Conservation (phyloP, 2,113 vertebrate species). For the Lates calcarifer region DNA sequence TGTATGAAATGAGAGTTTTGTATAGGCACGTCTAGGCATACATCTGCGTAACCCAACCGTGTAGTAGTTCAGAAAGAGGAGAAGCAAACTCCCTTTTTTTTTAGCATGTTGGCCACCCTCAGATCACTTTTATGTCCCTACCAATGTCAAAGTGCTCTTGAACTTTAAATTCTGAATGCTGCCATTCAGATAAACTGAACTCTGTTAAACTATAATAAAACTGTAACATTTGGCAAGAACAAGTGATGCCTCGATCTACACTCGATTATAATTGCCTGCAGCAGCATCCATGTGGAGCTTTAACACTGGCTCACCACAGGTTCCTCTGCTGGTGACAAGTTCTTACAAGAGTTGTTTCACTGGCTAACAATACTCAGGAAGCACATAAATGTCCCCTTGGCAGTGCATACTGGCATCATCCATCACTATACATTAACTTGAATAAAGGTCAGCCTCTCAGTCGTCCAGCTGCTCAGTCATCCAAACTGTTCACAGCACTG, state of each 20-base stretch:
- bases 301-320: neutral
- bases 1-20: too few relatives aligned
- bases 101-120: too few relatives aligned
- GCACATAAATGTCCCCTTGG: neutral
- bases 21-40: too few relatives aligned
- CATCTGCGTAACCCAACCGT: too few relatives aligned
- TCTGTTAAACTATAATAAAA: neutral
- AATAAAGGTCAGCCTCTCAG: conserved; percentile 32
- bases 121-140: too few relatives aligned
- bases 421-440: conserved; percentile 23
- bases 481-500: neutral
- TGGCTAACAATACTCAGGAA: neutral
- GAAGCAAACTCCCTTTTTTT: too few relatives aligned
- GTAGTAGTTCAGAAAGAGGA: too few relatives aligned
- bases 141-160: too few relatives aligned
- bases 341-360: neutral
- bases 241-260: neutral
- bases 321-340: neutral
- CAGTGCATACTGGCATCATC: neutral
- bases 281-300: neutral
- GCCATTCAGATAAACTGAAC: neutral
- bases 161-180: neutral
- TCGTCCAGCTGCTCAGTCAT: conserved; percentile 6
- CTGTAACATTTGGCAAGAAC: neutral
- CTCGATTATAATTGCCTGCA: neutral